These are phyloP conservation scores for Cardinalis cardinalis DNA, from an alignment of 2,113 vertebrate species.

Conservation along the genomic window DNA sequence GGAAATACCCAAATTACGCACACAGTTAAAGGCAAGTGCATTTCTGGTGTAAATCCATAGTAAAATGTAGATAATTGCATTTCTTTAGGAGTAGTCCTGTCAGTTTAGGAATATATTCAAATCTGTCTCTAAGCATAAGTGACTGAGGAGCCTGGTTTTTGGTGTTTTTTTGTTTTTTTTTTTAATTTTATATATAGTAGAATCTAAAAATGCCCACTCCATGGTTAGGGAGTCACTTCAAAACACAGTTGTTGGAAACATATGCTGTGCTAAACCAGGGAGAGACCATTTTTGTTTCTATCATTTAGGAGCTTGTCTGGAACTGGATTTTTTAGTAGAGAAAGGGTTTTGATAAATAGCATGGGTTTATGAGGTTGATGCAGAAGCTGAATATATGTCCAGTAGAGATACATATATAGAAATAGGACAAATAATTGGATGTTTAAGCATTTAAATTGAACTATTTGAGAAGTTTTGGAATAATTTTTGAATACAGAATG, in stretches of 20 bases:
- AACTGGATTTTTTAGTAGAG: not conserved
- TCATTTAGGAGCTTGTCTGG: not conserved
- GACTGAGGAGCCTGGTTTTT: not conserved
- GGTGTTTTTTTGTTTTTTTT: too few species aligned
- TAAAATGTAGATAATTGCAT: not conserved
- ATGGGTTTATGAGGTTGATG: not conserved
- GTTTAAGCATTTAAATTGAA: not conserved
- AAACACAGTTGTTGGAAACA: not conserved
- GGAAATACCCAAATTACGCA: slow-evolving; percentile 86
- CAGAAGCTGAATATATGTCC: not conserved
- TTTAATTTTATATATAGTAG: not conserved
- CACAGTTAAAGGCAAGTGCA: slow-evolving; percentile 82
- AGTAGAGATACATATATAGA: not conserved
- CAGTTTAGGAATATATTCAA: not conserved
- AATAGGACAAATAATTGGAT: not conserved
- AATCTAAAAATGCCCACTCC: not conserved
- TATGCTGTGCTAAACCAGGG: not conserved
- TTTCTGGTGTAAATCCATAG: not conserved
- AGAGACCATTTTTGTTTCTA: not conserved
- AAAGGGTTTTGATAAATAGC: not conserved
- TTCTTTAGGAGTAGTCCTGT: not conserved
- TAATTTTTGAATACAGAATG: not conserved
- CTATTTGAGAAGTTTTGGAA: not conserved
- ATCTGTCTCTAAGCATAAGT: not conserved
- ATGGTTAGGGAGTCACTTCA: not conserved